Evolutionary conservation across 2,797 vertebrate species (phyloP), one percentile per base, ranked within the genome.

Genomic region (Typhlichthys eigenmanni): DNA sequence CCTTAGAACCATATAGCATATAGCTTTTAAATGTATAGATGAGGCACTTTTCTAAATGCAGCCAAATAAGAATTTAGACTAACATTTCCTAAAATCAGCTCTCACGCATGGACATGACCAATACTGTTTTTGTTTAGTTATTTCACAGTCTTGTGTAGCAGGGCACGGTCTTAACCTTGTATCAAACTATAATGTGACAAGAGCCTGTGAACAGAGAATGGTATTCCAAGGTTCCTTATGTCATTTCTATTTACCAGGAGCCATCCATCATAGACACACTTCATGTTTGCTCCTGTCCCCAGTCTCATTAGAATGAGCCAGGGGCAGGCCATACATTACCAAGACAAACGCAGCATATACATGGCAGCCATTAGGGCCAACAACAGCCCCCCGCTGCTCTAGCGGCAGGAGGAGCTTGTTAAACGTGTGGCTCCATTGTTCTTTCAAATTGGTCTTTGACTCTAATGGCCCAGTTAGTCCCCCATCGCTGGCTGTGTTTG

Each of bases 381-480:
- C 87, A 93, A 92, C 86, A 91, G 78, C 72, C 80, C 82, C 85
- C 87, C 77, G 74, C 85, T 83, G 88, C 76, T 84, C 64, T 80
- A 74, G 84, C 71, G 55, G 85, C 82, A 88, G 82, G 84, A 83
- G 79, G 71, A 75, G 78, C 88, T 85, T 87, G 86, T 88, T 83
- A 83, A 88, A 88, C 85, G 76, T 82, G 83, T 86, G 73, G 75
- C 64, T 64, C 84, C 69, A 91, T 93, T 93, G 92, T 93, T 91
- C 88, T 84, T 69, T 75, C 74, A 92, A 93, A 93, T 93, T 92
- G 85, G 90, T 76, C 86, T 87, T 83, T 83, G 85, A 82, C 86
- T 89, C 79, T 92, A 92, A 92, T 91, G 88, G 88, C 79, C 82
- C 86, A 86, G 89, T 92, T 92, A 92, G 89, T 82, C 87, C 85